Evolutionary conservation across 2,113 vertebrate genomes (phyloP).

Genomic region (Neomonachus schauinslandi): DNA sequence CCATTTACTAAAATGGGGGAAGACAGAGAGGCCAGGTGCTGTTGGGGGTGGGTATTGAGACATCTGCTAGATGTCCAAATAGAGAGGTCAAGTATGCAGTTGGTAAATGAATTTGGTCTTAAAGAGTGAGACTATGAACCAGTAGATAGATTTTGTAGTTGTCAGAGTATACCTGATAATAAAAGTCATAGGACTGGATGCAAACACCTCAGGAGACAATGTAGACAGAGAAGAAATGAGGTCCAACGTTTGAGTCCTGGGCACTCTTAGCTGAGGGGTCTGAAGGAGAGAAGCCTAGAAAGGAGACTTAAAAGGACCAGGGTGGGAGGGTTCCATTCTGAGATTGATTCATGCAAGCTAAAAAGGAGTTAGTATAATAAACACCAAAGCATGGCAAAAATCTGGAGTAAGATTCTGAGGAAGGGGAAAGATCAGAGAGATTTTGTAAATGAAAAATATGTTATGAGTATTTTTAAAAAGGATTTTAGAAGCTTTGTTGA

Average conservation of each 20-base stretch:
- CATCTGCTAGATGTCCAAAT: background rate
- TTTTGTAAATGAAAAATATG: background rate
- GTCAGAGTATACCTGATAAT: background rate
- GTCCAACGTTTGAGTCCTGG: background rate
- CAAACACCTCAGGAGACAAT: background rate
- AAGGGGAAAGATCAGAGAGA: background rate
- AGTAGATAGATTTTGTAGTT: background rate
- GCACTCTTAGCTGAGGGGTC: background rate
- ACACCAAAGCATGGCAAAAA: background rate
- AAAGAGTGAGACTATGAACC: background rate
- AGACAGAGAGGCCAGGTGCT: background rate
- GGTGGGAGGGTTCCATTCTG: background rate
- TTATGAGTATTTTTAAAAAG: background rate
- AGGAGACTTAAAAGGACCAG: background rate
- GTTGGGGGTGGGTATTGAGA: background rate
- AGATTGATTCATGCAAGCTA: background rate
- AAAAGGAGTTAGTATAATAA: background rate
- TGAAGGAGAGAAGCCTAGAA: background rate
- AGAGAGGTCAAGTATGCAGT: background rate
- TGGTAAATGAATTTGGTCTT: background rate
- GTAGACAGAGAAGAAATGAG: background rate
- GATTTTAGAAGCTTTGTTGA: conserved; percentile 5
- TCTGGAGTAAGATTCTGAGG: background rate
- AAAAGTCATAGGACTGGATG: background rate
- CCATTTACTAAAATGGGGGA: background rate